A percentile compares a stretch with the other conserved stretches of the same genome.
Conservation (phyloP, 2,888 invertebrate genomes). For the Antheraea yamamai region DNA sequence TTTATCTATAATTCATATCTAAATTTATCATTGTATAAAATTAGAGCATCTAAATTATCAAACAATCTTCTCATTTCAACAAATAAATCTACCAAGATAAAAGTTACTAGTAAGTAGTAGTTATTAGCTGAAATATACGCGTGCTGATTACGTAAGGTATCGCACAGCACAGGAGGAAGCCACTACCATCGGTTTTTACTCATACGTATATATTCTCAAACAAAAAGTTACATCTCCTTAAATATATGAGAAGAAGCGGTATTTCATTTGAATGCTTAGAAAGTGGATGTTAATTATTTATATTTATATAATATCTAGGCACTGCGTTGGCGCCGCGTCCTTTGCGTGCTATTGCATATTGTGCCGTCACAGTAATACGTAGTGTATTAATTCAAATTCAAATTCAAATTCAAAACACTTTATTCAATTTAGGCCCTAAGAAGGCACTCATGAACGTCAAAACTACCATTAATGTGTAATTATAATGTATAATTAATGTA, state of each 20-base stretch:
- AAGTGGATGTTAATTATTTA: constrained; percentile 26
- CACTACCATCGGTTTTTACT: neutral
- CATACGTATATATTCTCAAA: neutral
- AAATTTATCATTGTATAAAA: too few relatives aligned
- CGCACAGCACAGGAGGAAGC: neutral
- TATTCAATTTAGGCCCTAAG: too few relatives aligned
- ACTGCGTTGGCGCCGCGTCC: constrained; percentile 17
- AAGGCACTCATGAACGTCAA: too few relatives aligned
- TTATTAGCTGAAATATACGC: neutral
- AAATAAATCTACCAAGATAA: too few relatives aligned
- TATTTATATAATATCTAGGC: constrained; percentile 20
- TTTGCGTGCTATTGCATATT: neutral
- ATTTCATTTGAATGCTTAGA: constrained; percentile 26
- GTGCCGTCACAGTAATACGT: neutral
- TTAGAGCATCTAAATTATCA: neutral
- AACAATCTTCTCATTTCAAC: neutral
- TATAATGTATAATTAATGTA: too few relatives aligned
- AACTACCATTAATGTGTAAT: too few relatives aligned
- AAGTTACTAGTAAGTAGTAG: too few relatives aligned
- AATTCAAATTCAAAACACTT: too few relatives aligned
- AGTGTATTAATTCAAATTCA: too few relatives aligned
- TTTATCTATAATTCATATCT: too few relatives aligned
- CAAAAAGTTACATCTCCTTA: constrained; percentile 15
- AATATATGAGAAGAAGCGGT: constrained; percentile 18
- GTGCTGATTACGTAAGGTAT: neutral